Evolutionary conservation across 35 echinoderm and acorn worm species (phyloP), one percentile per base, ranked within the genome.

Genomic region (Apostichopus japonicus): DNA sequence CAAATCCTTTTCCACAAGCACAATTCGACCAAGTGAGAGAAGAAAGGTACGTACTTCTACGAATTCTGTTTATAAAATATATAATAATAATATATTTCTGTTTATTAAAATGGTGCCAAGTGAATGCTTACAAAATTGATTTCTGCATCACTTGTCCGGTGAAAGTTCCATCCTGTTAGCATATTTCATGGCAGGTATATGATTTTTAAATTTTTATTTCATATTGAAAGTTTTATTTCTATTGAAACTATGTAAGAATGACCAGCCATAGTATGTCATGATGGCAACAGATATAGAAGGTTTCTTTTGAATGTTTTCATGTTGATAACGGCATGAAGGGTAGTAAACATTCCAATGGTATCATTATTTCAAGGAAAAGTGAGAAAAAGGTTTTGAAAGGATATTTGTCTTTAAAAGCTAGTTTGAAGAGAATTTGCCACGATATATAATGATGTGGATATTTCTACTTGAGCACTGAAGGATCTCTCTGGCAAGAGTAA

Each of bases 1-100:
- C 33, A 93, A 86, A 59, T 56, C 52, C 75, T 79, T 93, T n/a
- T 79, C 86, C 17, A 93, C 92, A 76, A 93, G 92, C 80, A 44
- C 86, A 52, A 61, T 25, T 65, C 86, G 24, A 14, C 92, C 55
- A 24, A 79, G 70, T 87, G 80, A 87, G 51, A 53, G 57, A 24
- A 24, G 57, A 75, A 87, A 86, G 80, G 83, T 86, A 53, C 22
- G 55, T 44, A 54, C 6, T 54, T 52, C 10, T 53, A 9, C 0
- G 25, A 57, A 24, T 44, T 44, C 33, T 44, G 33, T 44, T 44
- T 44, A 44, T 44, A 58, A 53, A 53, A 78, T 91, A 52, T 19
- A 22, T 19, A 70, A 70, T 65, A 27, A 17, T 72, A 52, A 90
- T 22, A 67, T 19, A 14, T 6, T 80, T 80, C 10, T 58, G 14